Conservation (phyloP, 2,113 vertebrate genomes). For the Dicaeum eximium region DNA sequence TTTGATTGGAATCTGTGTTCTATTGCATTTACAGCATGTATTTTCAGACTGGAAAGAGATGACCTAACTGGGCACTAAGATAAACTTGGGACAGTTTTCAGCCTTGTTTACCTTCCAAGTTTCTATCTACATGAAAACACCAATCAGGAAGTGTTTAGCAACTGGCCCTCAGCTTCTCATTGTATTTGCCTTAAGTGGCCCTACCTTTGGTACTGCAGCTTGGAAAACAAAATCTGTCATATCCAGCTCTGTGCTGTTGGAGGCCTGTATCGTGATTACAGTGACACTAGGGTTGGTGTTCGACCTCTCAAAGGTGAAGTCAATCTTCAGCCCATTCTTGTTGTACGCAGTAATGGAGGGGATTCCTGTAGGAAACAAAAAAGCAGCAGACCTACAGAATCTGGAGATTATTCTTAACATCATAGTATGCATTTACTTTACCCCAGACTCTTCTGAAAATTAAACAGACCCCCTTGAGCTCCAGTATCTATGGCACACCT, state of each 20-base stretch:
- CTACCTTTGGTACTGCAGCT: slow-evolving; percentile 99
- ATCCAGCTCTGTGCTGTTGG: slow-evolving; percentile 92
- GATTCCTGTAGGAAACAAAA: slow-evolving; percentile 78
- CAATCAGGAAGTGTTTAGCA: not conserved
- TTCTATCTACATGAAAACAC: not conserved
- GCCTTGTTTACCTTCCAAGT: not conserved
- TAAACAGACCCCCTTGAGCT: not conserved
- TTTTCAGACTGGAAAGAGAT: not conserved
- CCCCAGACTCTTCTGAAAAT: not conserved
- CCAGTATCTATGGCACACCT: not conserved
- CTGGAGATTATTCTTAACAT: not conserved
- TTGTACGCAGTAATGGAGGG: slow-evolving; percentile 95
- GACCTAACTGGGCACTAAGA: not conserved
- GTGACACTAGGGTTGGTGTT: slow-evolving; percentile 95
- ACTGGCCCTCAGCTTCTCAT: not conserved
- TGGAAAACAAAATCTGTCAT: slow-evolving; percentile 99
- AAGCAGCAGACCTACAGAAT: not conserved
- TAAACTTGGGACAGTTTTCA: not conserved
- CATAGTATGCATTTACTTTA: not conserved
- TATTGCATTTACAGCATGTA: not conserved
- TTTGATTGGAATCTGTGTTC: not conserved
- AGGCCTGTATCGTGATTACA: slow-evolving; percentile 96
- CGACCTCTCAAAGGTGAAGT: slow-evolving; percentile 97
- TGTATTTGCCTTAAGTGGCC: not conserved
- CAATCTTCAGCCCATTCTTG: slow-evolving; percentile 98